A percentile compares a stretch with the other conserved stretches of the same genome.
Evolutionary conservation across 1,140 invertebrate species (phyloP).

Genomic region (Brachionus sp.): DNA sequence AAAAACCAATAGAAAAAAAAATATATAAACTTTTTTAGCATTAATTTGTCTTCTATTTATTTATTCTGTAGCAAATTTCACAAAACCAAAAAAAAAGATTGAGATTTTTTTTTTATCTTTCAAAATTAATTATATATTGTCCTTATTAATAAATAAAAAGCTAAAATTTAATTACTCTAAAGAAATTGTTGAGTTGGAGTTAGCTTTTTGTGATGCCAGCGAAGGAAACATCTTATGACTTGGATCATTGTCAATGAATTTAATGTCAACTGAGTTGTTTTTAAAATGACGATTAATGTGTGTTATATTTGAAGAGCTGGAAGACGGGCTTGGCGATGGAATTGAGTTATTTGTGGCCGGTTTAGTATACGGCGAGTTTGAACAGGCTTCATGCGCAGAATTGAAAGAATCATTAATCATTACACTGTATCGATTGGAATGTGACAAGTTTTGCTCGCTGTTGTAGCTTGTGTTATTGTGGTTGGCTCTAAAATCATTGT

Average conservation of each 20-base stretch:
- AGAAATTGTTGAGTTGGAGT: conserved; percentile 23
- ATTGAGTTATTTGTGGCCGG: neutral
- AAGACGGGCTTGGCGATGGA: neutral
- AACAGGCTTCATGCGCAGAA: neutral
- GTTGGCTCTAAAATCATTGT: neutral
- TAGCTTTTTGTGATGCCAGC: neutral
- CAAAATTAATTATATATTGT: too few species aligned
- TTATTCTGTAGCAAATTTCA: too few species aligned
- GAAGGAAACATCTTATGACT: conserved; percentile 16
- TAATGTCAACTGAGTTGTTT: conserved; percentile 30
- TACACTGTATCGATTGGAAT: conserved; percentile 28
- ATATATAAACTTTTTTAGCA: too few species aligned
- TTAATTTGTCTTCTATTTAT: too few species aligned
- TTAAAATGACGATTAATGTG: conserved; percentile 21
- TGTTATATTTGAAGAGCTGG: neutral
- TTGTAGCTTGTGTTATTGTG: neutral
- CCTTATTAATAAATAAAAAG: neutral
- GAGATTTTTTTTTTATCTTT: too few species aligned
- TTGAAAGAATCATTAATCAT: conserved; percentile 23
- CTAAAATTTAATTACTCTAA: neutral
- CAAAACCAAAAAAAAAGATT: too few species aligned
- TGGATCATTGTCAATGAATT: neutral
- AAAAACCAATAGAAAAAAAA: too few species aligned
- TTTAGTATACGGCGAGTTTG: neutral
- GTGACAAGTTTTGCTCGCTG: neutral